Conservation (phyloP, 2,888 invertebrate genomes). For the Rotaria socialis region DNA sequence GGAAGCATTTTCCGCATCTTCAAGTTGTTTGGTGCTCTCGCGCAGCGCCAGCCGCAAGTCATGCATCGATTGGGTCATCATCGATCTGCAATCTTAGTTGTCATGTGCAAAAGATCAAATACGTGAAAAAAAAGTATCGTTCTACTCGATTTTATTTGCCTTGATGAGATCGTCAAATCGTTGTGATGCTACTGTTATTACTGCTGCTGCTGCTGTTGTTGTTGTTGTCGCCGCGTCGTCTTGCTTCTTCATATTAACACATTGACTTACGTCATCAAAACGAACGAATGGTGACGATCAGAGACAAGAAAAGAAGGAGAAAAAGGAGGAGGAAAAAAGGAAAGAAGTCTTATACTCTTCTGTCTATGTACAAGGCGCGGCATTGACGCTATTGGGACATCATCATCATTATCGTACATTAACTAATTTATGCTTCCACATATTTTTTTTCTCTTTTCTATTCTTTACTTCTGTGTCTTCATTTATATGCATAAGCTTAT, state of each 20-base stretch:
- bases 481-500: neutral
- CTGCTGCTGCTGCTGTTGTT: neutral
- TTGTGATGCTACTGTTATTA: conserved; percentile 5
- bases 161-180: neutral
- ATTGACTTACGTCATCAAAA: conserved; percentile 32
- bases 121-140: neutral
- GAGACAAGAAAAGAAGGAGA: neutral
- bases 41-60: conserved; percentile 21
- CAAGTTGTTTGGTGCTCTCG: neutral
- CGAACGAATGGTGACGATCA: neutral
- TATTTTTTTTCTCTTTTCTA: neutral
- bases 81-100: neutral
- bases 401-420: conserved; percentile 12
- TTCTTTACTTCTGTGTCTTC: neutral
- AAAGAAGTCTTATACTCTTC: neutral
- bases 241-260: conserved; percentile 36
- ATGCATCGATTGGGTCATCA: conserved; percentile 24
- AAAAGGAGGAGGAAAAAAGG: neutral
- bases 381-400: neutral
- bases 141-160: neutral
- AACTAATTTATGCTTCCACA: conserved; percentile 3
- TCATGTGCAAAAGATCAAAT: neutral
- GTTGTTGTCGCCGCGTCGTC: conserved; percentile 22
- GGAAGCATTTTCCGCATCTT: neutral
- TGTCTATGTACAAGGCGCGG: neutral